Evolutionary conservation across 1,140 invertebrate species (phyloP).

Genomic region (Paraescarpia echinospica): DNA sequence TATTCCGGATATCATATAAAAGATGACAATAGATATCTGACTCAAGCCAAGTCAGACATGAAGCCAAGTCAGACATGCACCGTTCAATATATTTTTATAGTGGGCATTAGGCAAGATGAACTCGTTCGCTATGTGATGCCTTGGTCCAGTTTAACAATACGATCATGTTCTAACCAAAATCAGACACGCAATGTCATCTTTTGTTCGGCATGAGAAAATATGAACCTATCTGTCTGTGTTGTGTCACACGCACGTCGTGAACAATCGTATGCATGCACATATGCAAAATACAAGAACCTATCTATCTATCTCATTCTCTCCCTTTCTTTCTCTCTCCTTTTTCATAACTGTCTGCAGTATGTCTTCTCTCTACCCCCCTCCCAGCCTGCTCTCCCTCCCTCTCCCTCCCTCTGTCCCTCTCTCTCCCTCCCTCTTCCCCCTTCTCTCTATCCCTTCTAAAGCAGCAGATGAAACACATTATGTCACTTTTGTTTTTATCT

Average conservation of each 20-base stretch:
- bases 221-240: background rate
- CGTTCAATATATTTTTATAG: background rate
- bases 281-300: background rate
- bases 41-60: background rate
- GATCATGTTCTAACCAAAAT: background rate
- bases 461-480: no score
- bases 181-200: background rate
- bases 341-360: no score
- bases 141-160: background rate
- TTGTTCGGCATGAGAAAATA: background rate
- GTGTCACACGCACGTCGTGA: no score
- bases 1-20: no score
- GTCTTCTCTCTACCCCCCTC: no score
- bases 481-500: no score
- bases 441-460: no score
- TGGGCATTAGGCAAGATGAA: background rate
- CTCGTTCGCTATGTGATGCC: background rate
- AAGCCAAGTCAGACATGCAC: background rate
- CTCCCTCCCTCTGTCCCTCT: no score
- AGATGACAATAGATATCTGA: background rate
- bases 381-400: no score
- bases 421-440: no score
- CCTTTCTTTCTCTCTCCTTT: no score
- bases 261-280: background rate
- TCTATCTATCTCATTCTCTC: no score